Evolutionary conservation across 2,113 vertebrate species (phyloP), one percentile per base, ranked within the genome.

Genomic region (Epinephelus cyanopodus): DNA sequence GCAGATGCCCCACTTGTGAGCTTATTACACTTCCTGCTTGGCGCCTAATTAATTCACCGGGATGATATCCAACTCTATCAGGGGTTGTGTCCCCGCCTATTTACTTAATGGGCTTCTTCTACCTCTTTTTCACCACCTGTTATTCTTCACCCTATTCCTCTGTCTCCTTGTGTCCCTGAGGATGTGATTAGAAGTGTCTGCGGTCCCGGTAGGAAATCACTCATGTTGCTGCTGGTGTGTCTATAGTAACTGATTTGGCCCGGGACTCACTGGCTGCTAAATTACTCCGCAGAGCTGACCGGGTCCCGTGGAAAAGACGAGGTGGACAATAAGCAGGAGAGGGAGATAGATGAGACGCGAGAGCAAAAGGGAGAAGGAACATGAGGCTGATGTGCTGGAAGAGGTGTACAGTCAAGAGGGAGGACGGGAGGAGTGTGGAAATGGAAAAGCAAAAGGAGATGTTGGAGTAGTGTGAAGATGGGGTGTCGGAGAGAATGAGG

Each of bases 181-280:
- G 91, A 92, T 77, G 86, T 92, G 92, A 93, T 93, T 94, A 95
- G 79, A 89, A 66, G 72, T 85, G 74, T 67, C 81, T 71, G 45
- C 8, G 25, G 79, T 83, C 86, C 87, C 64, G 10, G 60, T 80
- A 88, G 93, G 93, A 91, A 89, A 93, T 92, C 84, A 87, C 81
- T 81, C 0, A 48, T 77, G 75, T 68, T 84, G 68, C 73, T 69
- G 27, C 79, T 72, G 61, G 64, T 76, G 85, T 84, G 90, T 88
- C 86, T 58, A 23, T 57, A 57, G 84, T 91, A 90, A 91, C 89
- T 92, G 84, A 90, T 90, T 89, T 81, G 74, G 79, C 69, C 76
- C 81, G 70, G 77, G 62, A 86, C 80, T 77, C 84, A 74, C 80
- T n/a, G 39, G 73, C 78, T 66, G 78, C 76, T 92, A 87, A 92